These are phyloP conservation scores for Procambarus clarkii DNA, from an alignment of 1,140 invertebrate species.

Conservation along the genomic window DNA sequence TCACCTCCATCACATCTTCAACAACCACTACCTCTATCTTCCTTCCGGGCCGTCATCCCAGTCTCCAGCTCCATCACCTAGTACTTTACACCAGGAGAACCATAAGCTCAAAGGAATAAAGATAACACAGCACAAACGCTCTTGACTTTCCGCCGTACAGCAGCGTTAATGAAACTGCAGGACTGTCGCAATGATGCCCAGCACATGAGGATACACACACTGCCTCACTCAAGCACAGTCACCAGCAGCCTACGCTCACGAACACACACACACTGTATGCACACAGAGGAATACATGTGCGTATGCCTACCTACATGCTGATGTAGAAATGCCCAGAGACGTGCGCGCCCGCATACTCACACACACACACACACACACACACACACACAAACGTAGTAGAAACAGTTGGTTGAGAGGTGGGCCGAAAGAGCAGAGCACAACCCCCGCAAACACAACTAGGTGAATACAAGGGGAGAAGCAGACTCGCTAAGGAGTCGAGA, in stretches of 20 bases:
- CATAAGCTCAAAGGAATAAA: not conserved
- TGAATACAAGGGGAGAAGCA: too few species aligned
- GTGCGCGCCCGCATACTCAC: not conserved
- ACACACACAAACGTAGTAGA: too few species aligned
- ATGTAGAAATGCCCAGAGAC: too few species aligned
- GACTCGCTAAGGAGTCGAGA: too few species aligned
- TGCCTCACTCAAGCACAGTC: not conserved
- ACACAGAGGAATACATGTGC: too few species aligned
- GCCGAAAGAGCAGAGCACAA: too few species aligned
- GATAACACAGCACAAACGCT: not conserved
- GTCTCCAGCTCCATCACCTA: not conserved
- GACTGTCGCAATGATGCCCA: not conserved
- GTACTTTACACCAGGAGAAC: not conserved
- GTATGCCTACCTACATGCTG: too few species aligned
- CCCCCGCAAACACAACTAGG: too few species aligned
- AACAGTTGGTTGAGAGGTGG: too few species aligned
- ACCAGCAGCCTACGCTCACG: not conserved
- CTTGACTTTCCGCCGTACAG: not conserved
- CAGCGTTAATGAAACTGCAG: not conserved
- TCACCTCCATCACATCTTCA: not conserved
- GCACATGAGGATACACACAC: not conserved
- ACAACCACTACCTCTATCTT: not conserved
- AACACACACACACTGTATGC: too few species aligned
- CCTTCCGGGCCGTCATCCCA: not conserved
- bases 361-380: conserved; percentile 20